These are phyloP conservation scores for Pangasius larnaudii DNA, from an alignment of 2,797 vertebrate species.

Conservation along the genomic window DNA sequence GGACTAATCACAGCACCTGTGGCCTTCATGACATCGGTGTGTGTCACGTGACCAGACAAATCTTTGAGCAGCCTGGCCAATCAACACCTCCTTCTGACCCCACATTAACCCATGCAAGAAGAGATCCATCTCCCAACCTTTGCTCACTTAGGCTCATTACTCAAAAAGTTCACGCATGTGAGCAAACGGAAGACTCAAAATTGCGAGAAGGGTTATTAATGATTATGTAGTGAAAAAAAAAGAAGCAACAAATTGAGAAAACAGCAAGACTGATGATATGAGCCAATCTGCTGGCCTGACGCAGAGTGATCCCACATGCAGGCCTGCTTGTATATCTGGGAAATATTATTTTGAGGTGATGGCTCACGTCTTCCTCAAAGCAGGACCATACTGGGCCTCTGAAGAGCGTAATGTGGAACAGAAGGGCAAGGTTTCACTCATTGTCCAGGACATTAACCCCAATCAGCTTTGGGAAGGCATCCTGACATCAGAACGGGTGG, in stretches of 20 bases:
- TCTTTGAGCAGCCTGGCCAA: conserved; percentile 46
- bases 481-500: conserved; percentile 49
- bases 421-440: conserved; percentile 66
- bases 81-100: conserved; percentile 61
- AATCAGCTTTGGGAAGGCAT: conserved; percentile 66
- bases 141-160: conserved; percentile 38
- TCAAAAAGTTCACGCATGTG: conserved; percentile 40
- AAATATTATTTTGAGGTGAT: conserved; percentile 70
- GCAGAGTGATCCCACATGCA: conserved; percentile 70
- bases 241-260: conserved; percentile 44
- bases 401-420: conserved; percentile 72
- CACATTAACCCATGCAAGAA: conserved; percentile 49
- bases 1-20: conserved; percentile 79
- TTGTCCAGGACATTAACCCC: conserved; percentile 73
- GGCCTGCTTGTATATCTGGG: conserved; percentile 66
- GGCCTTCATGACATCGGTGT: conserved; percentile 72
- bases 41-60: conserved; percentile 64
- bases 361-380: conserved; percentile 61
- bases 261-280: conserved; percentile 63
- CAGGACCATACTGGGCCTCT: conserved; percentile 55
- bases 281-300: conserved; percentile 43
- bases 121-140: conserved; percentile 58
- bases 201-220: conserved; percentile 52
- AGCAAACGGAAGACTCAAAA: conserved; percentile 43
- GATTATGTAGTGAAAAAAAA: conserved; percentile 57